Evolutionary conservation across 2,888 invertebrate genomes (phyloP), one percentile per base, ranked within the genome.

Genomic region (Clivina fossor): DNA sequence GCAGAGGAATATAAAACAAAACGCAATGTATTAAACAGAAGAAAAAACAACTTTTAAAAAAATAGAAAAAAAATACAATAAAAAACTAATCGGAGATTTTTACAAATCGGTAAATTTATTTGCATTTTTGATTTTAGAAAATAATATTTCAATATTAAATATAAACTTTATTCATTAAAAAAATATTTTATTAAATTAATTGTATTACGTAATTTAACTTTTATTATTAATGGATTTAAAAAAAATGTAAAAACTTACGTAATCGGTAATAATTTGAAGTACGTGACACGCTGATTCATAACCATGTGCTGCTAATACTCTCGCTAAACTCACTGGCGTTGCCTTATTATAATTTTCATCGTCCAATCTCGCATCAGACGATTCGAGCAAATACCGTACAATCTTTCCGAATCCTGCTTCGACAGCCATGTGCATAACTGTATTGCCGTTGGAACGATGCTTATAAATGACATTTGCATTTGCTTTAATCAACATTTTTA

Each of bases 341-440:
- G 28, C 38, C 32, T 40, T 55, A 5, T 37, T 38, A 32, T 30
- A 55, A 32, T 55, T 55, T 38, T 55, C 55, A 1, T 26, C 15
- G 22, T 55, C 55, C 8, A 55, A 32, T 19, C 47, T 18, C 1
- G 47, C 68, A 66, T 79, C 70, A 0, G 75, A 75, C 65, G 71
- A 71, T 3, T 73, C 69, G 1, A 85, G 66, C 4, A 85, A 68
- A 37, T 76, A 77, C 24, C 72, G 71, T 3, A 84, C 70, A 8
- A 83, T 78, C 2, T 75, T 70, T 1, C 66, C 60, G 30, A 72
- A 70, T n/a, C 74, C 76, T 19, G 75, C 74, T 60, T 81, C 80
- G 0, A 87, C 82, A 0, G 88, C 87, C 62, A 83, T 77, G 61
- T 86, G 83, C 0, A 86, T 66, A 1, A 79, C 80, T 16, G 81